phyloP scores from a whole-genome alignment of 2,113 vertebrate genomes.

The Scomber colias region DNA sequence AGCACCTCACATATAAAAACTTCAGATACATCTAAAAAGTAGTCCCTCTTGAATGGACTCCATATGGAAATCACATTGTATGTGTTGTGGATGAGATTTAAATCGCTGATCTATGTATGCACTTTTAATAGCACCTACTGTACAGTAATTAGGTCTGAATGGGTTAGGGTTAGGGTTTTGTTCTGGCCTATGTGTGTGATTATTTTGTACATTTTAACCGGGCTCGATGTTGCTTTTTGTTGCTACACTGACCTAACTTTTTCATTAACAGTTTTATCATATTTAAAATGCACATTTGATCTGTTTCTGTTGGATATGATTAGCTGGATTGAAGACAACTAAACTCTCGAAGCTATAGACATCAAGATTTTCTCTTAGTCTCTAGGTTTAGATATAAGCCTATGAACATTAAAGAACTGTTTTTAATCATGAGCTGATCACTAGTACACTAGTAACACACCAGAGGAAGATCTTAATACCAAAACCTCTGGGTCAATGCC shows the following conservation, averaged over 20 bases:
- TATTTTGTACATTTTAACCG: not conserved
- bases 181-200: not conserved
- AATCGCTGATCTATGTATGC: not conserved
- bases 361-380: not conserved
- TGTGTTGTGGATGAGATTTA: no score
- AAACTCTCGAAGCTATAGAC: not conserved
- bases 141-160: not conserved
- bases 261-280: not conserved
- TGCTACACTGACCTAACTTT: not conserved
- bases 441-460: not conserved
- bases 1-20: no score
- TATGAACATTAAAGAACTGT: not conserved
- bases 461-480: not conserved
- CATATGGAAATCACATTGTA: not conserved
- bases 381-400: not conserved
- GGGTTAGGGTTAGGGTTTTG: not conserved
- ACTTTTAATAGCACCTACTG: not conserved
- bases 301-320: not conserved
- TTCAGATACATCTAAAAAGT: no score
- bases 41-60: no score
- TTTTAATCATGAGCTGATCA: not conserved
- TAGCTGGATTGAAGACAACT: not conserved
- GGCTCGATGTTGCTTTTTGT: not conserved
- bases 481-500: not conserved
- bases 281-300: not conserved